These are phyloP conservation scores for Syngnathoides biaculeatus DNA, from an alignment of 2,113 vertebrate genomes.

Conservation along the genomic window DNA sequence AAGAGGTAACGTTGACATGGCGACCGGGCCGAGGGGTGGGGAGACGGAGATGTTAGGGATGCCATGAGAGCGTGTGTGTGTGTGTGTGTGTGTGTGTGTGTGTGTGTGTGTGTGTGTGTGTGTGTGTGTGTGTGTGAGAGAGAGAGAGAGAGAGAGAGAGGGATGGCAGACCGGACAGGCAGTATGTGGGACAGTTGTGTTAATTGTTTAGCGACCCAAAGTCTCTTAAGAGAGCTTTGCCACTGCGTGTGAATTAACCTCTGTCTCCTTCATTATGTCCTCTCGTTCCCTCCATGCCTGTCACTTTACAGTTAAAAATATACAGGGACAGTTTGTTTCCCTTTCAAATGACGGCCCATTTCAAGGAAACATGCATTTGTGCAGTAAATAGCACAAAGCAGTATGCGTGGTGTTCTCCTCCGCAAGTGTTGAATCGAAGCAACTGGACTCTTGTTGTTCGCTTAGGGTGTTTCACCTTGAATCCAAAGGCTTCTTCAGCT, in stretches of 20 bases:
- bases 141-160: neutral
- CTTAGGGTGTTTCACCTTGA: too few species aligned
- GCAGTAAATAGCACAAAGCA: neutral
- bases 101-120: too few species aligned
- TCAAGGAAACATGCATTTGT: neutral
- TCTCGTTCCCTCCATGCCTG: constrained; percentile 16
- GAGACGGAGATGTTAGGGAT: constrained; percentile 33
- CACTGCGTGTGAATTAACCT: constrained; percentile 66
- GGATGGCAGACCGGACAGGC: constrained; percentile 33
- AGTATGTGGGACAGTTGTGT: constrained; percentile 64
- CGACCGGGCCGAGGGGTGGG: constrained; percentile 18
- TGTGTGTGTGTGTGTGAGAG: too few species aligned
- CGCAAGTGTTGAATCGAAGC: neutral
- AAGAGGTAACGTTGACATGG: constrained; percentile 57
- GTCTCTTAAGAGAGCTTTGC: constrained; percentile 61
- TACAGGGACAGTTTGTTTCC: neutral
- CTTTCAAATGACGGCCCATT: neutral
- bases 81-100: too few species aligned
- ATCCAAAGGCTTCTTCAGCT: too few species aligned
- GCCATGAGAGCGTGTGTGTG: too few species aligned
- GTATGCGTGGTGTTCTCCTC: neutral
- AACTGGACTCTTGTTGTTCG: neutral
- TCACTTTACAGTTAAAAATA: constrained; percentile 13
- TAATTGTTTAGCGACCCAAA: constrained; percentile 60
- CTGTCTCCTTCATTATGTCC: constrained; percentile 44